Conservation (phyloP, 2,888 invertebrate genomes). For the Sarcophaga carnaria region DNA sequence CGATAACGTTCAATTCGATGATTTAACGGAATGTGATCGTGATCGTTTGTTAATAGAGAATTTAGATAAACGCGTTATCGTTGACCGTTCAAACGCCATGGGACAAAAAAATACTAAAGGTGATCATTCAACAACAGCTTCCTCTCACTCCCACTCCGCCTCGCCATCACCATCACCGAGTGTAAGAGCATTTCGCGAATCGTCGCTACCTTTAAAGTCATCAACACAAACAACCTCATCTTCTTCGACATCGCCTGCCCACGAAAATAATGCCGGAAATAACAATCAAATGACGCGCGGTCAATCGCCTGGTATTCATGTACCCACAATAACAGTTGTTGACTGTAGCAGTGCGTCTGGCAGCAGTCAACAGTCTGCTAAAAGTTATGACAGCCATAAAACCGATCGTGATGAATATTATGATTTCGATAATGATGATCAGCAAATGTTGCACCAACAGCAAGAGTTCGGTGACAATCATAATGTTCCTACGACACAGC, state of each 20-base stretch:
- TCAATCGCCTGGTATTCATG: slow-evolving; percentile 68
- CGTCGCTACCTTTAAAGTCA: slow-evolving; percentile 63
- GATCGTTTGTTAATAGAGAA: slow-evolving; percentile 56
- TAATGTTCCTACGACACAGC: not conserved
- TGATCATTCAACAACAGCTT: slow-evolving; percentile 24
- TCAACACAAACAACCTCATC: slow-evolving; percentile 16
- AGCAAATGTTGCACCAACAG: slow-evolving; percentile 22
- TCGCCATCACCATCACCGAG: slow-evolving; percentile 43
- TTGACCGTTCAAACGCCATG: slow-evolving; percentile 70
- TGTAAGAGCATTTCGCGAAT: slow-evolving; percentile 77
- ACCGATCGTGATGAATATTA: slow-evolving; percentile 76
- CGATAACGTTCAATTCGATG: slow-evolving; percentile 65
- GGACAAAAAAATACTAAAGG: slow-evolving; percentile 77
- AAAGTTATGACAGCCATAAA: slow-evolving; percentile 69
- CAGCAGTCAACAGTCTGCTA: slow-evolving; percentile 43
- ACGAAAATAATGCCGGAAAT: slow-evolving; percentile 41
- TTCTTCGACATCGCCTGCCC: slow-evolving; percentile 2
- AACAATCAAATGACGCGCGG: slow-evolving; percentile 1
- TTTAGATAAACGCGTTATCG: slow-evolving; percentile 35
- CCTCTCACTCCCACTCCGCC: slow-evolving; percentile 32
- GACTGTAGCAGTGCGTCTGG: slow-evolving; percentile 75
- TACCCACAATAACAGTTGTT: slow-evolving; percentile 79
- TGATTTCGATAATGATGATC: slow-evolving; percentile 74
- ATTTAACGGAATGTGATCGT: slow-evolving; percentile 75
- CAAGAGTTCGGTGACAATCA: slow-evolving; percentile 58